Conservation (phyloP, 37 sponge, comb jelly and placozoan genomes). For the Theonella swinhoei region DNA sequence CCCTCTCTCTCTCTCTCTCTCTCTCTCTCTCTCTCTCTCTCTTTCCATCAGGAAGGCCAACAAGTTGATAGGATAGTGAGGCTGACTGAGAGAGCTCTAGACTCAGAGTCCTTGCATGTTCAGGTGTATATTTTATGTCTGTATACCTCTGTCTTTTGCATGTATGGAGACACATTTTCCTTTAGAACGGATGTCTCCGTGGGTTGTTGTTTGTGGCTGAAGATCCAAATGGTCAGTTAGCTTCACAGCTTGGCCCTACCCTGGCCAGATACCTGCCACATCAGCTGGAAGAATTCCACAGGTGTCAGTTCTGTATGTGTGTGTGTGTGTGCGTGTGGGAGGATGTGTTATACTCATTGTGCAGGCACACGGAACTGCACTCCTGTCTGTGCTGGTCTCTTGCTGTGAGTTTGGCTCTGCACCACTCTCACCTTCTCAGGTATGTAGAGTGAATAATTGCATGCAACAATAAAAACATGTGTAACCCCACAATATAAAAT, state of each 20-base stretch:
- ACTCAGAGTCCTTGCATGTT: conserved; percentile 11
- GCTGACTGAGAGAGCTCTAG: conserved; percentile 54
- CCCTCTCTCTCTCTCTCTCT: neutral
- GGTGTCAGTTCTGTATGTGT: no score
- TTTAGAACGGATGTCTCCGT: conserved; percentile 53
- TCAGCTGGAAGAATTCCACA: conserved; percentile 14
- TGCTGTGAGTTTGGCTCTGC: neutral
- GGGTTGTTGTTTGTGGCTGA: conserved; percentile 70
- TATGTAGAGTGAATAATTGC: no score
- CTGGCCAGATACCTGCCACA: conserved; percentile 31
- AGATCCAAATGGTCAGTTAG: conserved; percentile 24
- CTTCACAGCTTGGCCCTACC: neutral
- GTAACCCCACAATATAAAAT: no score
- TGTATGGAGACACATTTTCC: no score
- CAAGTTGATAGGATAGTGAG: conserved; percentile 24
- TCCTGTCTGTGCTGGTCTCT: neutral
- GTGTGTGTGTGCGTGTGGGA: no score
- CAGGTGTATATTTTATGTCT: conserved; percentile 40
- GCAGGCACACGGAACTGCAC: neutral
- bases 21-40: conserved; percentile 7
- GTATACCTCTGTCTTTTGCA: no score
- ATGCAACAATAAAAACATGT: no score
- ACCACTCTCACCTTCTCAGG: neutral
- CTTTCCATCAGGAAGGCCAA: no score
- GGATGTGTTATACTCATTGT: neutral